These are phyloP conservation scores for Jordanella pulchra DNA, from an alignment of 2,797 vertebrate genomes.

Conservation along the genomic window DNA sequence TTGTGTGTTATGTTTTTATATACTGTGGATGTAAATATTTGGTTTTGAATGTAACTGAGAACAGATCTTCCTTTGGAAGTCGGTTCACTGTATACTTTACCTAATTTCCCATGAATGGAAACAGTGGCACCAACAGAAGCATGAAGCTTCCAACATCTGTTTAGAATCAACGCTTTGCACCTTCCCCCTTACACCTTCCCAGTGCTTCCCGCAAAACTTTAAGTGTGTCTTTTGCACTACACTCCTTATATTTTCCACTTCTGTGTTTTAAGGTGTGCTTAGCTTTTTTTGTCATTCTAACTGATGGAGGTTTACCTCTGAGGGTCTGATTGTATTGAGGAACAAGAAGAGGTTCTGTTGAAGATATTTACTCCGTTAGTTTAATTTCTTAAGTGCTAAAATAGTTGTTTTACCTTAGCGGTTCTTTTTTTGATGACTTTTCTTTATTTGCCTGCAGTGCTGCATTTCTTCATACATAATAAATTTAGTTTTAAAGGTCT, in stretches of 20 bases:
- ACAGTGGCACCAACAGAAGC: conserved; percentile 56
- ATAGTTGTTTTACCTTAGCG: no score
- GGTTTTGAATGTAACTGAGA: background rate
- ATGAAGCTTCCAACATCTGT: conserved; percentile 59
- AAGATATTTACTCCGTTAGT: background rate
- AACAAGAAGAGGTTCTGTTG: background rate
- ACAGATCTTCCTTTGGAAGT: conserved; percentile 12
- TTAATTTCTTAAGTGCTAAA: no score
- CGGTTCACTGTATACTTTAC: conserved; percentile 32
- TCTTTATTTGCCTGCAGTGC: no score
- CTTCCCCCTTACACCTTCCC: conserved; percentile 44
- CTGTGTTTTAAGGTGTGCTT: background rate
- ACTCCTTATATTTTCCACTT: background rate
- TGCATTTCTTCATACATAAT: no score
- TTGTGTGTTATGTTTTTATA: background rate
- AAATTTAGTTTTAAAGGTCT: no score
- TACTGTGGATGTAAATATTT: background rate
- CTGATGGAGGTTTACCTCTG: background rate
- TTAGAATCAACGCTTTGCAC: conserved; percentile 55
- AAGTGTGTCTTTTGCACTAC: conserved; percentile 8
- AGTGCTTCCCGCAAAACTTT: conserved; percentile 20
- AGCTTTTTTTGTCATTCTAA: background rate
- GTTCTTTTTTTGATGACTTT: no score
- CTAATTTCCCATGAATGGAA: conserved; percentile 51
- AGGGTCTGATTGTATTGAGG: no score